Percentiles rank a stretch among this genome's conserved stretches.
Conservation (phyloP, 2,888 invertebrate genomes). For the Bugulina stolonifera region DNA sequence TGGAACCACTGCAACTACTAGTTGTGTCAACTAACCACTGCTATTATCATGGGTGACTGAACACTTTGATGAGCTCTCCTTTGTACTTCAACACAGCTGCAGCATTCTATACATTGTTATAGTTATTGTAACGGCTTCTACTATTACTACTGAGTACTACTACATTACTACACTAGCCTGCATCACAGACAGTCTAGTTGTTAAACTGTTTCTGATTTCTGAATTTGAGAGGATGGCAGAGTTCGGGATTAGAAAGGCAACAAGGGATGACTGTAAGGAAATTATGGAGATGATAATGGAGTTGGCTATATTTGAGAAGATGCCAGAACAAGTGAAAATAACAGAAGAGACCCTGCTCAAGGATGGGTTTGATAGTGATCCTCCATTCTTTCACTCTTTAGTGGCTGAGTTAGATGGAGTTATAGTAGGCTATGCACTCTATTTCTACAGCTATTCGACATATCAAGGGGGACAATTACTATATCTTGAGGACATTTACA, state of each 20-base stretch:
- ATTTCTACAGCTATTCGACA: conserved; percentile 3
- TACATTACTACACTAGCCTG: no score
- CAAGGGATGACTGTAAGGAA: conserved; percentile 17
- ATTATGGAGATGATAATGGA: conserved; percentile 16
- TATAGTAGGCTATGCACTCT: conserved; percentile 6
- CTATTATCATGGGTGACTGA: no score
- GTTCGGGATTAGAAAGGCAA: conserved; percentile 7
- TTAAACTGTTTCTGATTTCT: no score
- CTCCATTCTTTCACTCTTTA: conserved; percentile 6
- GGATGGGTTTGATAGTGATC: conserved; percentile 1
- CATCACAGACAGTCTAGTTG: no score
- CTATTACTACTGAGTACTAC: no score
- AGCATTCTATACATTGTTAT: no score
- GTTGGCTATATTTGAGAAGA: conserved; percentile 17
- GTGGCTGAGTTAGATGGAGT: neutral
- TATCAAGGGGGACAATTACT: neutral
- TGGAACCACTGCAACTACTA: no score
- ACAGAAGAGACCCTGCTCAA: neutral
- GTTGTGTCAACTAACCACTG: no score
- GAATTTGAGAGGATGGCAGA: neutral
- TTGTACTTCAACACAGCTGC: no score
- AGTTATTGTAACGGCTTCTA: no score
- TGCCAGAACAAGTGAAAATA: neutral
- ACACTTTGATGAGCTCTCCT: no score
- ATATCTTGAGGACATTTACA: conserved; percentile 23